Base-by-base conservation (phyloP, 35 echinoderm and acorn worm genomes). In the Anneissia japonica region DNA sequence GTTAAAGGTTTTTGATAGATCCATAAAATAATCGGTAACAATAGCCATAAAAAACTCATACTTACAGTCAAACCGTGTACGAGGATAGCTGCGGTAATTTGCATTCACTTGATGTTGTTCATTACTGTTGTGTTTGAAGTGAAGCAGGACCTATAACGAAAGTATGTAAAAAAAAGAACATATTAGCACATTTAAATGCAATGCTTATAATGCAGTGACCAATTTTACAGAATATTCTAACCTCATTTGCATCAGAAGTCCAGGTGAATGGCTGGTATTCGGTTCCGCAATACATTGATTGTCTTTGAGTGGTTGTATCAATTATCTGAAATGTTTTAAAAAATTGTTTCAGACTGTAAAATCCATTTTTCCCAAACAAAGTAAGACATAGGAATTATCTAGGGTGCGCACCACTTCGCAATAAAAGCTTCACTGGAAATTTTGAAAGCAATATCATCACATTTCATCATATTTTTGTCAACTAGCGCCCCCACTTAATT, bases 221-320 rank as follows among this genome's bases (percentile, higher is more conserved):
- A 38, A 40, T 12, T 26, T 30, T 40, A 37, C 5, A 0, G n/a
- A 72, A 23, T 79, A 40, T 26, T 72, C 51, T 34, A 87, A 88
- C 90, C 85, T 92, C 90, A 84, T 92, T 92, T 7, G 90, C 81
- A 78, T 92, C 90, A 0, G 90, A 92, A 10, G 90, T 92, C 90
- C 90, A 92, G 0, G 90, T 81, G 30, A 92, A 92, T 0, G 90
- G 75, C 26, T 56, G 26, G 12, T 35, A 80, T n/a, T 74, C 79
- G 37, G 85, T 92, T 29, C 31, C 46, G 28, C 90, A 92, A 34
- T 87, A 87, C 73, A 76, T 92, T n/a, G 87, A 79, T 35, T 78
- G 83, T 32, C 90, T 79, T 31, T 64, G n/a, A 21, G 90, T 88
- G 3, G 90, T 92, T 13, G 90, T 84, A 87, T 92, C 90, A 31